These are phyloP conservation scores for Crossaster papposus DNA, from an alignment of 53 echinoderm and acorn worm genomes.

Conservation along the genomic window DNA sequence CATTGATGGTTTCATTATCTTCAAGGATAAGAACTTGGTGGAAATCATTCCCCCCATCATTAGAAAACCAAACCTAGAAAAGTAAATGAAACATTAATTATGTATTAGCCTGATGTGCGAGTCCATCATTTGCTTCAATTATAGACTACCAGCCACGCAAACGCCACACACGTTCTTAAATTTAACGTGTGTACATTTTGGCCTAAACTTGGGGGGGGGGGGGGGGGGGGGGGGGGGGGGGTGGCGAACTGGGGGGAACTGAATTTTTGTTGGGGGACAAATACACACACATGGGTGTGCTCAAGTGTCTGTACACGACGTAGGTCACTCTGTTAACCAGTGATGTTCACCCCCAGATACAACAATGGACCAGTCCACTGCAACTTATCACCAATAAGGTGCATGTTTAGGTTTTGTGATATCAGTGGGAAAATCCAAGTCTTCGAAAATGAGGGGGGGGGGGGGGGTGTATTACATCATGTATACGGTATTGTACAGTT, in stretches of 20 bases:
- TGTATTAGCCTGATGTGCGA: too few species aligned
- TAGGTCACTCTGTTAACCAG: background rate
- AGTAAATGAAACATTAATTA: conserved; percentile 1
- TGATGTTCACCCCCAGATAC: background rate
- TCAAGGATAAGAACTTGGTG: conserved; percentile 42
- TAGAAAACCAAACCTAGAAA: conserved; percentile 65
- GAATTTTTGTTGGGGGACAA: too few species aligned
- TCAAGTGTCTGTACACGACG: background rate
- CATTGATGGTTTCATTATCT: conserved; percentile 41
- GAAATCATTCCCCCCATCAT: conserved; percentile 57
- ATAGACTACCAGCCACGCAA: too few species aligned
- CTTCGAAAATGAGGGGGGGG: background rate
- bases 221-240: too few species aligned
- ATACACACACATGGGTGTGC: background rate
- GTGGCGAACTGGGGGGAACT: too few species aligned
- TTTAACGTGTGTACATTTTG: too few species aligned
- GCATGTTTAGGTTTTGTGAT: background rate
- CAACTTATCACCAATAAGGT: conserved; percentile 25
- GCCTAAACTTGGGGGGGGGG: too few species aligned
- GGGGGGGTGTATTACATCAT: too few species aligned
- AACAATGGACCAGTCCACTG: conserved; percentile 21
- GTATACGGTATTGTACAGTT: too few species aligned
- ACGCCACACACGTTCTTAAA: too few species aligned
- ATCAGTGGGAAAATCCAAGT: conserved; percentile 20
- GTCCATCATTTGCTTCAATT: too few species aligned